Evolutionary conservation across 1,140 invertebrate genomes (phyloP).

Genomic region (Brevipalpus yothersi): DNA sequence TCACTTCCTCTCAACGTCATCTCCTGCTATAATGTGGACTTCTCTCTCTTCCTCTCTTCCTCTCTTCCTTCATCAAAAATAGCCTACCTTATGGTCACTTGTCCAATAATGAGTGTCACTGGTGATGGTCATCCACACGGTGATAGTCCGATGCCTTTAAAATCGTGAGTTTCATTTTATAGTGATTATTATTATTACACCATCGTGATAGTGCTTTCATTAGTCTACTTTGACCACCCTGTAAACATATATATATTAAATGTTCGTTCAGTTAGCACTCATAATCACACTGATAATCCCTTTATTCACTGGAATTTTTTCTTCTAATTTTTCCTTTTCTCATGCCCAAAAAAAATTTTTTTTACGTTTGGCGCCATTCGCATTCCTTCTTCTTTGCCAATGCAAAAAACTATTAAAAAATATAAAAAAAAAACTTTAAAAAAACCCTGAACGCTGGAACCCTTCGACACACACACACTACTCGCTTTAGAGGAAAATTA

Average conservation of each 20-base stretch:
- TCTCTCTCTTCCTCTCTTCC: constrained; percentile 13
- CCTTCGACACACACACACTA: not conserved
- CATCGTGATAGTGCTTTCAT: not conserved
- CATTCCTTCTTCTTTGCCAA: not conserved
- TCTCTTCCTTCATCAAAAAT: constrained; percentile 17
- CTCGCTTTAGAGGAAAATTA: not conserved
- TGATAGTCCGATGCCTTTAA: constrained; percentile 88
- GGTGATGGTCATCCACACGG: constrained; percentile 46
- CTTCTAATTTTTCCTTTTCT: not conserved
- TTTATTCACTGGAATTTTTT: not conserved
- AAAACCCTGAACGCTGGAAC: not conserved
- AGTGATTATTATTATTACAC: not conserved
- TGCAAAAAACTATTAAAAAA: not conserved
- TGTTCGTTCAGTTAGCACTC: not conserved
- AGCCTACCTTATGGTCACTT: constrained; percentile 93
- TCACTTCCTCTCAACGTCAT: not conserved
- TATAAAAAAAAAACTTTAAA: not conserved
- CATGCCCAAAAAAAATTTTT: not conserved
- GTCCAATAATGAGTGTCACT: constrained; percentile 68
- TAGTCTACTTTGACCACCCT: not conserved
- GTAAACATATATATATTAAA: not conserved
- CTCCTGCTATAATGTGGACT: not conserved
- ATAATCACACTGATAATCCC: not conserved
- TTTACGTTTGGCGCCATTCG: not conserved
- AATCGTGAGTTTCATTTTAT: constrained; percentile 39